A percentile compares a stretch with the other conserved stretches of the same genome.
phyloP scores from a whole-genome alignment of 2,888 invertebrate species.

The Andrena bicolor region DNA sequence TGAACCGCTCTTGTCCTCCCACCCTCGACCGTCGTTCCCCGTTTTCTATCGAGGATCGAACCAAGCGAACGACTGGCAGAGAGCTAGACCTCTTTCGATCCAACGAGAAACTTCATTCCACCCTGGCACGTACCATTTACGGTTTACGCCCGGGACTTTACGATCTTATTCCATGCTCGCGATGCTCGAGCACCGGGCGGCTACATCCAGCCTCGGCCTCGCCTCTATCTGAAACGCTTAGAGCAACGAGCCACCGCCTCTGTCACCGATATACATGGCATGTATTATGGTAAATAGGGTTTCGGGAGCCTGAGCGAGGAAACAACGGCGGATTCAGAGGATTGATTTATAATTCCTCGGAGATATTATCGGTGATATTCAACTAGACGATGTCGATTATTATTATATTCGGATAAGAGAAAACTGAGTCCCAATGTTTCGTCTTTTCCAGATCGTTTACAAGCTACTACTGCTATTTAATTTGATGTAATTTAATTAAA shows the following conservation, averaged over 20 bases:
- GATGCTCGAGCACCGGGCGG: slow-evolving; percentile 41
- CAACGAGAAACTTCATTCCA: slow-evolving; percentile 59
- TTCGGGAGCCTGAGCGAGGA: neutral
- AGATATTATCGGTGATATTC: neutral
- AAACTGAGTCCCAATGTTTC: no score
- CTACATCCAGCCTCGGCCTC: slow-evolving; percentile 6
- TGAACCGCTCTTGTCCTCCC: slow-evolving; percentile 28
- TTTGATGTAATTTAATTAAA: no score
- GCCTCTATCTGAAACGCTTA: neutral
- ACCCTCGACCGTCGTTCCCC: neutral
- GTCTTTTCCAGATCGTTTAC: no score
- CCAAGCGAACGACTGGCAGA: slow-evolving; percentile 35
- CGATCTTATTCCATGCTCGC: slow-evolving; percentile 56
- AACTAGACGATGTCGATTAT: no score
- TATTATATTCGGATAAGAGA: no score
- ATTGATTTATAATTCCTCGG: slow-evolving; percentile 2
- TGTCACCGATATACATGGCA: neutral
- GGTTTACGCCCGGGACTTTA: slow-evolving; percentile 63
- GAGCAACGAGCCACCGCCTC: slow-evolving; percentile 12
- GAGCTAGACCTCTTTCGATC: slow-evolving; percentile 44
- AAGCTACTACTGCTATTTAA: no score
- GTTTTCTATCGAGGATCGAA: slow-evolving; percentile 37
- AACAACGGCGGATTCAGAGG: neutral
- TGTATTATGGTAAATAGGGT: slow-evolving; percentile 33
- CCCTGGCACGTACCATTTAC: slow-evolving; percentile 51